phyloP scores from a whole-genome alignment of 1,140 invertebrate species.

The Nasonia giraulti region DNA sequence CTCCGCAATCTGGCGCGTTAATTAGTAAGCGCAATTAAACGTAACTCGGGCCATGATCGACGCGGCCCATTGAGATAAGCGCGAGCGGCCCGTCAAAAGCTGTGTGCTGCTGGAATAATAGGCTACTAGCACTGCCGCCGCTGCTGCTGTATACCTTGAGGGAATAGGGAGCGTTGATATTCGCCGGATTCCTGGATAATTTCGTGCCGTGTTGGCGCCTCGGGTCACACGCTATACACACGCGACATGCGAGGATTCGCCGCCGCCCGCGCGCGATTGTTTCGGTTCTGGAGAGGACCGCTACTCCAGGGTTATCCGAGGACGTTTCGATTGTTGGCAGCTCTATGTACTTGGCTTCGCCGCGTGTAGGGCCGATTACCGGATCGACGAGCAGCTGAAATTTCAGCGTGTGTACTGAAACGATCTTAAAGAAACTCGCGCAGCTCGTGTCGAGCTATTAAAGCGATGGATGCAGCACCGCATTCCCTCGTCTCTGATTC shows the following conservation, averaged over 20 bases:
- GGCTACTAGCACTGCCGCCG: no score
- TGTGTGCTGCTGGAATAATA: neutral
- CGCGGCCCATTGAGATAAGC: conserved; percentile 11
- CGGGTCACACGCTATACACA: neutral
- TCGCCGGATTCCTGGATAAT: neutral
- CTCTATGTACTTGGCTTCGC: neutral
- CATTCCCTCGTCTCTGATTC: neutral
- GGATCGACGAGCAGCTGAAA: neutral
- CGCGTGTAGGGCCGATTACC: neutral
- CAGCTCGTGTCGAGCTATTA: neutral
- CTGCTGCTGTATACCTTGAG: neutral
- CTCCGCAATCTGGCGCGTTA: conserved; percentile 15
- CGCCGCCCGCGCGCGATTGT: neutral
- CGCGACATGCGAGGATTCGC: neutral
- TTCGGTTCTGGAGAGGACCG: neutral
- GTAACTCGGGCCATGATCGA: conserved; percentile 25
- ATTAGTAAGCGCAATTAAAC: conserved; percentile 43
- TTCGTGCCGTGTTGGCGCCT: neutral
- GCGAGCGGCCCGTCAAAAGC: conserved; percentile 18
- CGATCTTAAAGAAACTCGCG: neutral
- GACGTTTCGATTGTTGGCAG: neutral
- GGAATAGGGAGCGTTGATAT: neutral
- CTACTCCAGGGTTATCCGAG: neutral
- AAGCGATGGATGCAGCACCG: neutral
- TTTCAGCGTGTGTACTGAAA: no score